Evolutionary conservation across 2,888 invertebrate species (phyloP), one percentile per base, ranked within the genome.

Genomic region (Plebejus melissa): DNA sequence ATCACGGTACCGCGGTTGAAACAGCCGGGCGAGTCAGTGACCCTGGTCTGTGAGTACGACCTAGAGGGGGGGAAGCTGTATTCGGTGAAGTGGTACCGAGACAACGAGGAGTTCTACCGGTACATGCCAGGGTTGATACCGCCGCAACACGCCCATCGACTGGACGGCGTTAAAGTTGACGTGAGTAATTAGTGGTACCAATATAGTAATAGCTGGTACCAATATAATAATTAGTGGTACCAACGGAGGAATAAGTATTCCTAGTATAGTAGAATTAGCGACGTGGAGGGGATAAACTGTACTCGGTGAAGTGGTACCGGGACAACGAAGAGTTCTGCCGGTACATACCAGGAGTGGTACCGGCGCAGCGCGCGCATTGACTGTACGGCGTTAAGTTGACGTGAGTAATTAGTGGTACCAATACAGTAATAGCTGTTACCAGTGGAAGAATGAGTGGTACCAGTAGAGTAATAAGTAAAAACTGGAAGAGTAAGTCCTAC

Each of bases 41-140:
- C 91, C 0, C 84, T 95, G 57, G 91, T 88, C 13, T 96, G 95
- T 82, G 93, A 94, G 79, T 95, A 95, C 82, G 94, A 95, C 80
- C 85, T 95, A 79, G 95, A 95, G 77, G 95, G 95, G 0, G 95
- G 95, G 16, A 93, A 94, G 69, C 87, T 96, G 72, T 96, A 96
- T 85, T 95, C 95, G 22, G 95, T 95, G 74, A 96, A 96, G 84
- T 96, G 95, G 95, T 96, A 96, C 87, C 90, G 95, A 74, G 95
- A 95, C 78, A 94, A 94, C 81, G 94, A 95, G 81, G 96, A 96
- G 85, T 96, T 96, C 86, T 96, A 95, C 87, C 91, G 96, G 78
- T 96, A 94, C 82, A 94, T 95, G 87, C 96, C 96, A 3, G 91
- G 93, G 71, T 88, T 95, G 80, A 90, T 94, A 80, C 95, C 95